Evolutionary conservation across 2,888 invertebrate species (phyloP).

Genomic region (Prosapia bicincta): DNA sequence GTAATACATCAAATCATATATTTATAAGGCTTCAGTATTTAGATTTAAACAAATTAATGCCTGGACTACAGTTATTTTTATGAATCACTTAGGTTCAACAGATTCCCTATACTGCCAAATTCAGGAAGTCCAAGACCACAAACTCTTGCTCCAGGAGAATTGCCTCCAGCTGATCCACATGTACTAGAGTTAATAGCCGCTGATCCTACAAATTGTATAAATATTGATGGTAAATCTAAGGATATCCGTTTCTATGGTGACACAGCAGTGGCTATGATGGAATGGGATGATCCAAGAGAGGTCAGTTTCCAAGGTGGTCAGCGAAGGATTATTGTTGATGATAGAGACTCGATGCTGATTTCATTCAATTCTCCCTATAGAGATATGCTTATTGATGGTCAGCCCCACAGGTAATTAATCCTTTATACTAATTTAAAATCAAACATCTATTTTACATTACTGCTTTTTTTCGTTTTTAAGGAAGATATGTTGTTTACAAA

Average conservation of each 20-base stretch:
- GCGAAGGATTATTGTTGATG: slow-evolving; percentile 70
- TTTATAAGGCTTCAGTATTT: not conserved
- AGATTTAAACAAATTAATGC: not conserved
- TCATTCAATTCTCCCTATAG: slow-evolving; percentile 51
- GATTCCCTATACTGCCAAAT: slow-evolving; percentile 5
- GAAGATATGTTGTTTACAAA: too few relatives aligned
- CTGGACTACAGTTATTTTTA: not conserved
- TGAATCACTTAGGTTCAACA: slow-evolving; percentile 8
- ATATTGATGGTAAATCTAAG: slow-evolving; percentile 74
- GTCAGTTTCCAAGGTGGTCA: slow-evolving; percentile 81
- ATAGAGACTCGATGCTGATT: slow-evolving; percentile 43
- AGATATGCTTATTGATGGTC: slow-evolving; percentile 67
- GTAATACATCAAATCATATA: too few relatives aligned
- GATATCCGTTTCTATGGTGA: slow-evolving; percentile 86
- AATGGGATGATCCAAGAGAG: slow-evolving; percentile 81
- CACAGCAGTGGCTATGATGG: slow-evolving; percentile 78
- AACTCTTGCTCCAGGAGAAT: slow-evolving; percentile 39
- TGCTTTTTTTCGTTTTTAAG: too few relatives aligned
- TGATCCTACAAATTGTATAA: slow-evolving; percentile 74
- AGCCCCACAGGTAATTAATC: slow-evolving; percentile 19
- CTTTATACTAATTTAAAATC: too few relatives aligned
- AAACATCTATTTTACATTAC: too few relatives aligned
- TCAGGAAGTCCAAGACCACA: slow-evolving; percentile 36
- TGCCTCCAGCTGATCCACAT: slow-evolving; percentile 48
- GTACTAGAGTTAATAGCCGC: slow-evolving; percentile 55